A percentile compares a stretch with the other conserved stretches of the same genome.
These are phyloP conservation scores for Crotalus helleri DNA, from an alignment of 2,113 vertebrate species.

Conservation along the genomic window DNA sequence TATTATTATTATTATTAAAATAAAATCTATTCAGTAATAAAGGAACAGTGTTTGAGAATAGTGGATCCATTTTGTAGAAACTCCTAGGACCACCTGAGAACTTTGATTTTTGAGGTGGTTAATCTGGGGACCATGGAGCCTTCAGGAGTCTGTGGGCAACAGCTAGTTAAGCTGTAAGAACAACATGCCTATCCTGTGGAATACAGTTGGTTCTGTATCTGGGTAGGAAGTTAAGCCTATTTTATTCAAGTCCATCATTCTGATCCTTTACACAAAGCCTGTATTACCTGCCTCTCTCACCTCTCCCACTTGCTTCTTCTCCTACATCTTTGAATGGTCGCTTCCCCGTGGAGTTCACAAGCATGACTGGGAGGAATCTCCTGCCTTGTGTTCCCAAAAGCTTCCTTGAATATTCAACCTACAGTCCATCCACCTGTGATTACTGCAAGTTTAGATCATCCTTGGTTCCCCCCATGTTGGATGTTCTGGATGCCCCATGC, in stretches of 20 bases:
- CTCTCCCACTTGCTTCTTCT: background rate
- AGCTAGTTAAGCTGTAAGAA: background rate
- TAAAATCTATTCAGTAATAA: background rate
- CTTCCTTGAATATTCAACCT: background rate
- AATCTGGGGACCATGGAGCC: background rate
- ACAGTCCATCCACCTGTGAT: background rate
- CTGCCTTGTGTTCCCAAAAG: background rate
- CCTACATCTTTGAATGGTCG: background rate
- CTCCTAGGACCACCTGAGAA: background rate
- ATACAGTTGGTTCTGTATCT: background rate
- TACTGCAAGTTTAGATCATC: background rate
- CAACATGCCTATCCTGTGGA: background rate
- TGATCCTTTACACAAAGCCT: background rate
- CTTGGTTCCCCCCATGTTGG: background rate
- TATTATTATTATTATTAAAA: too few species aligned
- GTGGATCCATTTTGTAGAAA: background rate
- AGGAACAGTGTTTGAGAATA: background rate
- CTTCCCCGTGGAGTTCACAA: background rate
- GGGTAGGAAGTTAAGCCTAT: background rate
- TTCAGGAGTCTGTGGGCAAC: background rate
- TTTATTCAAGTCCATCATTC: background rate
- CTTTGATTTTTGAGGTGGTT: background rate
- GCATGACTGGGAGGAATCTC: background rate
- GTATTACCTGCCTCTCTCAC: background rate
- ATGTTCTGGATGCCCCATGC: too few species aligned